Percentiles rank a stretch among this genome's conserved stretches.
Conservation (phyloP, 1,140 invertebrate species). For the Gonioctena quinquepunctata region DNA sequence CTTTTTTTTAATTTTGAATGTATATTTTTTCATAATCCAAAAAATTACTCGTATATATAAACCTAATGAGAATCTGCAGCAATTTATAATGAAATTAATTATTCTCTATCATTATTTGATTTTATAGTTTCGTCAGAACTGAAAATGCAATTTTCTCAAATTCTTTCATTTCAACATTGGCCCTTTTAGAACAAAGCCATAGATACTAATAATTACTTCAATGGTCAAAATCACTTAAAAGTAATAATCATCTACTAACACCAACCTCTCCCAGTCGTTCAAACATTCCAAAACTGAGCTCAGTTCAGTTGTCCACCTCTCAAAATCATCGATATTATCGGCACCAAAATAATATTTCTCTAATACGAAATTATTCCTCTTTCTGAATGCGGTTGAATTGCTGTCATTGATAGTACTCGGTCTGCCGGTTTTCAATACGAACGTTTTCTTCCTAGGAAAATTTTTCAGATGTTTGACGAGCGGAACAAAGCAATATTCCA, state of each 20-base stretch:
- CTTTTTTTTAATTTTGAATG: too few relatives aligned
- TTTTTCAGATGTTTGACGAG: slow-evolving; percentile 10
- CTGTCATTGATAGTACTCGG: background rate
- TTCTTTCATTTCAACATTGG: too few relatives aligned
- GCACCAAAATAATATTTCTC: background rate
- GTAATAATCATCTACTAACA: background rate
- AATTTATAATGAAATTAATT: too few relatives aligned
- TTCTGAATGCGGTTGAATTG: background rate
- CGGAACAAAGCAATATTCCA: slow-evolving; percentile 21
- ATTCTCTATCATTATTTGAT: too few relatives aligned
- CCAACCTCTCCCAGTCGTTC: background rate
- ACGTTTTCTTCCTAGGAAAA: slow-evolving; percentile 17
- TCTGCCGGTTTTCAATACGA: slow-evolving; percentile 19
- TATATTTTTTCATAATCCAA: too few relatives aligned
- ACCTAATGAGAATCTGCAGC: too few relatives aligned
- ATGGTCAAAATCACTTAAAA: too few relatives aligned
- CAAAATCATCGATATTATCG: background rate
- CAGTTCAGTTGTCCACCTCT: background rate
- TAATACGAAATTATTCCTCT: background rate
- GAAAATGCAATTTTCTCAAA: too few relatives aligned
- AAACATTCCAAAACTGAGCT: background rate
- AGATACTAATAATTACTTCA: too few relatives aligned
- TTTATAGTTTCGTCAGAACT: too few relatives aligned
- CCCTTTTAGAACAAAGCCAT: too few relatives aligned
- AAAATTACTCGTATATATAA: too few relatives aligned